Base-by-base conservation (phyloP, 2,888 invertebrate genomes). In the Iselma pallidipennis region DNA sequence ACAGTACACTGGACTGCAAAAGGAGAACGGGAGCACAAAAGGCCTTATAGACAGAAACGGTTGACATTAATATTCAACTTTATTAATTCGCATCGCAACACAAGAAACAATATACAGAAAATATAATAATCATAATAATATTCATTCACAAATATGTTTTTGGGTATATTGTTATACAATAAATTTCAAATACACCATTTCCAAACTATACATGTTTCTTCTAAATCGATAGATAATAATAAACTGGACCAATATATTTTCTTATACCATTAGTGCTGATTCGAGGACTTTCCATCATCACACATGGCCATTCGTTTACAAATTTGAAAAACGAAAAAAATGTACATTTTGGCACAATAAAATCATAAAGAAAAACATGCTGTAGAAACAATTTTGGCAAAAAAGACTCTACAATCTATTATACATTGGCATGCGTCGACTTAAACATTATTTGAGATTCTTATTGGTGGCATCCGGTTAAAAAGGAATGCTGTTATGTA, bases 361-460 rank as follows among this genome's bases (percentile, higher is more conserved):
- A 23, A n/a, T 48, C 7, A 26, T 21, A 49, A 21, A 55, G n/a
- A 23, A 26, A 48, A 55, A 55, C n/a, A n/a, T n/a, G n/a, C n/a
- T n/a, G n/a, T n/a, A n/a, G n/a, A 31, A 56, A 23, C 31, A 29
- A 55, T 49, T 51, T 57, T 57, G 50, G 57, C 56, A 51, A n/a
- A n/a, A n/a, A n/a, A n/a, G n/a, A 57, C 31, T 57, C 21, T 37
- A 50, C 42, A 45, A 25, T n/a, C 29, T n/a, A n/a, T n/a, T 33
- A 23, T 54, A 59, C 25, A 48, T 52, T 52, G 61, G 57, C 61
- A 61, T 61, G 61, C 61, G 57, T 48, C 57, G 53, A 57, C 21
- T 57, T n/a, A 16, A 37, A n/a, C 16, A 14, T 14, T 16, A 16
- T 21, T 49, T 21, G n/a, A n/a, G 49, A 49, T 19, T 7, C 21